Evolutionary conservation across 2,113 vertebrate species (phyloP), one percentile per base, ranked within the genome.

Genomic region (Notarius quadriscutis): DNA sequence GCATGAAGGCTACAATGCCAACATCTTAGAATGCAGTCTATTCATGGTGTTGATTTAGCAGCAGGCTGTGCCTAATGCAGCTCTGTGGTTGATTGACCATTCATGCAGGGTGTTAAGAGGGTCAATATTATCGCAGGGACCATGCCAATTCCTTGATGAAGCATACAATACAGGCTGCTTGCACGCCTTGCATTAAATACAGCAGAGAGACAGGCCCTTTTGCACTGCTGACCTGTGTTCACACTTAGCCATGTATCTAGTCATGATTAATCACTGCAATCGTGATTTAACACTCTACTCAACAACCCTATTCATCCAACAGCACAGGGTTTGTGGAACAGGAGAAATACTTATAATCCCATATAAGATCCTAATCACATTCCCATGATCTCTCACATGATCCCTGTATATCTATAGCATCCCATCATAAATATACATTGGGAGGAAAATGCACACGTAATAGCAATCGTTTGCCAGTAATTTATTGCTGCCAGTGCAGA

Each of bases 81-180:
- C 58, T n/a, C 60, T 65, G 34, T 86, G 81, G 84, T 81, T 84
- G 84, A 81, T 71, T 90, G 89, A 88, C 89, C 89, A 87, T 88
- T 81, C 81, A 65, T 69, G 58, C 84, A 75, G 84, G 69, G 62
- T 88, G 81, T 62, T 89, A 82, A 87, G 78, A 83, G 84, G 84
- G 86, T 91, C 86, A 90, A 83, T 89, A 65, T 84, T 91, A 88
- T 69, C 58, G 78, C 75, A 30, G 22, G 62, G 85, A 72, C 71
- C 77, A 87, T 84, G 84, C 88, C 85, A 88, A 34, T 89, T 88
- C 81, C 91, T 88, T 92, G 91, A 93, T 93, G 91, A 94, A 91
- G 92, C 90, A 91, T 92, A 92, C 90, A 90, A 88, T 92, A 93
- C 91, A 88, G 85, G 25, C 9, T 71, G 87, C 83, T 91, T 89